Conservation (phyloP, 2,113 vertebrate genomes). For the Neotoma lepida region DNA sequence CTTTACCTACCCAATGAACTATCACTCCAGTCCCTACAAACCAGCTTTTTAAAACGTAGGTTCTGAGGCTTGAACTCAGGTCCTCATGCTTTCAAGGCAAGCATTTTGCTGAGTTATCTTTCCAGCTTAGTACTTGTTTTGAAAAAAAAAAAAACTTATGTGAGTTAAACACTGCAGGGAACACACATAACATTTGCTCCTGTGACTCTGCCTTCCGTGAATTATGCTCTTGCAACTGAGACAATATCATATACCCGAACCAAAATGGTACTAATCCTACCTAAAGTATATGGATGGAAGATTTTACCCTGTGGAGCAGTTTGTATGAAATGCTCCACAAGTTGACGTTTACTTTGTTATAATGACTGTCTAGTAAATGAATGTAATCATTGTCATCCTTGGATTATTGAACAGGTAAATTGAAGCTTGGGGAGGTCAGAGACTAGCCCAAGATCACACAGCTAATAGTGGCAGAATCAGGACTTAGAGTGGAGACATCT, state of each 20-base stretch:
- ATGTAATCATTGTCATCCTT: not conserved
- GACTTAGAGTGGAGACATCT: not conserved
- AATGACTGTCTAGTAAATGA: not conserved
- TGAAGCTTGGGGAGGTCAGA: conserved; percentile 33
- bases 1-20: not conserved
- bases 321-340: conserved; percentile 17
- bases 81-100: not conserved
- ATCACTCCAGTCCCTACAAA: not conserved
- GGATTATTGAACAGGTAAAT: conserved; percentile 1
- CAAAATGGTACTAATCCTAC: not conserved
- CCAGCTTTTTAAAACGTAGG: not conserved
- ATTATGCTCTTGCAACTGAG: not conserved
- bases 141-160: not conserved
- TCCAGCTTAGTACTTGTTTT: conserved; percentile 13
- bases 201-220: conserved; percentile 1
- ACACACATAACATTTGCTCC: not conserved
- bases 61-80: not conserved
- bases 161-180: not conserved
- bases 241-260: not conserved
- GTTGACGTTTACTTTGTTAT: not conserved
- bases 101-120: not conserved
- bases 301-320: not conserved
- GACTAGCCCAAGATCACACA: conserved; percentile 41
- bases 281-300: not conserved
- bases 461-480: not conserved